Evolutionary conservation across 1,140 invertebrate genomes (phyloP).

Genomic region (Gonioctena quinquepunctata): DNA sequence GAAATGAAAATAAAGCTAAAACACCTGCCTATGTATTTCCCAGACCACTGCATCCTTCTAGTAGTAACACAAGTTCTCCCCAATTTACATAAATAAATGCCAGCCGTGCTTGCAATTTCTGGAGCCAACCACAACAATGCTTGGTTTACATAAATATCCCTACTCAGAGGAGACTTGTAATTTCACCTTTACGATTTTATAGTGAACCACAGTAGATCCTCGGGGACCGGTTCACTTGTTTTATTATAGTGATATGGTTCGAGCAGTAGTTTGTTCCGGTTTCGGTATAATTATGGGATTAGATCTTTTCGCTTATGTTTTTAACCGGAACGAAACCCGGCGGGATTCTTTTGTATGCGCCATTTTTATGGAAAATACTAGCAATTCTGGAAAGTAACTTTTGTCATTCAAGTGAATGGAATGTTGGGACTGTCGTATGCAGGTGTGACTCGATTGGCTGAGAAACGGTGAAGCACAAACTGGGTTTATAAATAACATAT

Average conservation of each 20-base stretch:
- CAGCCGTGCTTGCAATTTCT: constrained; percentile 8
- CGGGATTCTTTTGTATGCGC: not conserved
- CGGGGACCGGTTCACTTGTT: constrained; percentile 25
- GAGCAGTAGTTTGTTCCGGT: constrained; percentile 5
- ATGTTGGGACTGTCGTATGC: no score
- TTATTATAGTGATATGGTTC: constrained; percentile 12
- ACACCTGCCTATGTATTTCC: no score
- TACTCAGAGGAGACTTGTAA: constrained; percentile 47
- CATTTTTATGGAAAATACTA: not conserved
- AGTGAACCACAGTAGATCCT: constrained; percentile 47
- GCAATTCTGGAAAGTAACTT: not conserved
- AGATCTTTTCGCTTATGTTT: not conserved
- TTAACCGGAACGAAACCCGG: not conserved
- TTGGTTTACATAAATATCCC: constrained; percentile 49
- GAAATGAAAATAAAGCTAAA: no score
- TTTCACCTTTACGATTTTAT: constrained; percentile 49
- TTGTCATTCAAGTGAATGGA: no score
- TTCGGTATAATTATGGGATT: constrained; percentile 10
- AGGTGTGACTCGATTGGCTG: no score
- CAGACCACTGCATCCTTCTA: no score
- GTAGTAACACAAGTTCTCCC: not conserved
- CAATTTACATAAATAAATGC: constrained; percentile 4
- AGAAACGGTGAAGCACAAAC: no score
- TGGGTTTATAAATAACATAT: no score
- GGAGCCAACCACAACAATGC: constrained; percentile 19